A percentile compares a stretch with the other conserved stretches of the same genome.
Conservation (phyloP, 2,888 invertebrate species). For the Oeneis ivallda region DNA sequence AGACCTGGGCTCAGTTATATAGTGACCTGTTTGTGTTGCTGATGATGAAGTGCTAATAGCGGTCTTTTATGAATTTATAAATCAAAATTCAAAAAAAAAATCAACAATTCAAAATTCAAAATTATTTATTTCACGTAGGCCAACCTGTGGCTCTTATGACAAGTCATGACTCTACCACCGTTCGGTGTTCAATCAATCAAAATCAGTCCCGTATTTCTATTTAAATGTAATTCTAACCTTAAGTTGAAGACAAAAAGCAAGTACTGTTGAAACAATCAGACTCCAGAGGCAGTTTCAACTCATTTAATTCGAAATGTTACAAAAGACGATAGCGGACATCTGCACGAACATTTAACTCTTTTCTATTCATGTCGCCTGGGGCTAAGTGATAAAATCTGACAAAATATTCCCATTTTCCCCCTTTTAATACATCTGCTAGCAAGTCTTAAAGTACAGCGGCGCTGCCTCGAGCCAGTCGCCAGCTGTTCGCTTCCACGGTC, state of each 20-base stretch:
- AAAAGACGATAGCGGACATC: conserved; percentile 39
- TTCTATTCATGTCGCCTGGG: conserved; percentile 61
- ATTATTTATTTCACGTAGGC: too few species aligned
- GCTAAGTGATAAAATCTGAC: conserved; percentile 68
- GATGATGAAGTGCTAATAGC: too few species aligned
- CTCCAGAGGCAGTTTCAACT: conserved; percentile 21
- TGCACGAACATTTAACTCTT: conserved; percentile 44
- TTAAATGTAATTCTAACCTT: not conserved
- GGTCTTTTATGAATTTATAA: too few species aligned
- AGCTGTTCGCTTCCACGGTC: conserved; percentile 67
- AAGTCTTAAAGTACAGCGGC: conserved; percentile 60
- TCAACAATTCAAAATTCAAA: too few species aligned
- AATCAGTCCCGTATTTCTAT: too few species aligned
- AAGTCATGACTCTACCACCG: too few species aligned
- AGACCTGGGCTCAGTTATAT: too few species aligned
- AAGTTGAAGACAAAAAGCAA: not conserved
- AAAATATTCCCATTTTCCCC: conserved; percentile 68
- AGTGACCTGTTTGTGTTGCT: too few species aligned
- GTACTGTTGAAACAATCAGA: not conserved
- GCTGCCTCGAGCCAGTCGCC: conserved; percentile 70
- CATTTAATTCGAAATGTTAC: conserved; percentile 37
- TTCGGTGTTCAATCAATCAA: too few species aligned
- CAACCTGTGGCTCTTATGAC: too few species aligned
- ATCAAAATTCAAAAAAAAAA: too few species aligned
- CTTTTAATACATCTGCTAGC: conserved; percentile 76